Evolutionary conservation across 2,797 vertebrate genomes (phyloP).

Genomic region (Centropyge bicolor): DNA sequence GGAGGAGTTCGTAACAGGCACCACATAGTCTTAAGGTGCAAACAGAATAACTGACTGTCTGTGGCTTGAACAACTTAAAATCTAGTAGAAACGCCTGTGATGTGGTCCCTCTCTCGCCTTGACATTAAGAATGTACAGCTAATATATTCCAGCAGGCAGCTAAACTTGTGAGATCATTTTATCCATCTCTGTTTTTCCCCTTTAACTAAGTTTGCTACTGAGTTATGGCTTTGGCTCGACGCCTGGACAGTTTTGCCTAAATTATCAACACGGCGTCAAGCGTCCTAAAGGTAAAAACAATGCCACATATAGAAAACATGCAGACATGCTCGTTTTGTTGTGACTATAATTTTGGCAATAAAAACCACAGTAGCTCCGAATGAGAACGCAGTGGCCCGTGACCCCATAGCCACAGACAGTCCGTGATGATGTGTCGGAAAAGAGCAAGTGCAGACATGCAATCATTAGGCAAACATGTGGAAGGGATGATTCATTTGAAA

Average conservation of each 20-base stretch:
- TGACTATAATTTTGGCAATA: slow-evolving; percentile 32
- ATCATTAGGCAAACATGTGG: slow-evolving; percentile 82
- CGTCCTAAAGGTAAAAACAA: slow-evolving; percentile 30
- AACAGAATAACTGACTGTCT: slow-evolving; percentile 59
- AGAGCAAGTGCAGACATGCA: slow-evolving; percentile 78
- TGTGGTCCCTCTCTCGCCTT: slow-evolving; percentile 47
- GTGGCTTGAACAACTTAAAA: slow-evolving; percentile 45
- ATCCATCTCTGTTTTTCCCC: slow-evolving; percentile 40
- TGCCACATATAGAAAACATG: slow-evolving; percentile 22
- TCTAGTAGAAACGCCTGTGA: slow-evolving; percentile 23
- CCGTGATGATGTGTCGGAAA: slow-evolving; percentile 77
- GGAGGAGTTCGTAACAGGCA: slow-evolving; percentile 56
- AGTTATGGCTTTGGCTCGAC: slow-evolving; percentile 58
- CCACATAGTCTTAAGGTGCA: slow-evolving; percentile 59
- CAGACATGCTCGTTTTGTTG: slow-evolving; percentile 27
- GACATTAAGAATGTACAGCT: slow-evolving; percentile 55
- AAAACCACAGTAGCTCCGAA: slow-evolving; percentile 39
- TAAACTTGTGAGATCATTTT: slow-evolving; percentile 76
- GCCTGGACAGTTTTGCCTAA: slow-evolving; percentile 47
- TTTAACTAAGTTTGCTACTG: slow-evolving; percentile 51
- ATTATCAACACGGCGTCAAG: slow-evolving; percentile 37
- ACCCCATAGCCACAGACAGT: slow-evolving; percentile 70
- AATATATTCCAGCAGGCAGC: slow-evolving; percentile 77
- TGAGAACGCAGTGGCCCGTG: slow-evolving; percentile 56
- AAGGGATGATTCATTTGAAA: slow-evolving; percentile 82